phyloP scores from a whole-genome alignment of 2,113 vertebrate genomes.

The Dryoscopus gambensis region DNA sequence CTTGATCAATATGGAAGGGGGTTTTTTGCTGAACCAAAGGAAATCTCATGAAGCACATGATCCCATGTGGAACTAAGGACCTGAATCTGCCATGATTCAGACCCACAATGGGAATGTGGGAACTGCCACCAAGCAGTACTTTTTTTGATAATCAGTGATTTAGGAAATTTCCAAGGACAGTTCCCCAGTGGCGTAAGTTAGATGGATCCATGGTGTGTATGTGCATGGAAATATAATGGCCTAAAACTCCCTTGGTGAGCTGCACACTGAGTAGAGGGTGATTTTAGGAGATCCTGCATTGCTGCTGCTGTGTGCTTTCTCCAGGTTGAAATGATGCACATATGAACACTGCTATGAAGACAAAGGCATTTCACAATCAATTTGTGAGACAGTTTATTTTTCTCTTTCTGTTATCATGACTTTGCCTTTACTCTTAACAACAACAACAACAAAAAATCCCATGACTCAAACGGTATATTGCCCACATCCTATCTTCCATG shows the following conservation, averaged over 20 bases:
- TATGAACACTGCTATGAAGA: neutral
- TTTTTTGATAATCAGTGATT: neutral
- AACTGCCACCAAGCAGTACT: neutral
- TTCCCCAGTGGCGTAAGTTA: neutral
- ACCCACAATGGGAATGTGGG: neutral
- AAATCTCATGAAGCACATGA: neutral
- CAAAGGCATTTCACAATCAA: neutral
- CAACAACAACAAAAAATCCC: neutral
- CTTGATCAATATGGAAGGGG: neutral
- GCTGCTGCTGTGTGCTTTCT: neutral
- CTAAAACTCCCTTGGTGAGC: neutral
- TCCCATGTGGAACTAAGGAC: neutral
- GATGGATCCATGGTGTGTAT: neutral
- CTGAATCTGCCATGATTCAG: neutral
- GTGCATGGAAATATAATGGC: neutral
- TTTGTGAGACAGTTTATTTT: neutral
- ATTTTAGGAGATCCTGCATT: neutral
- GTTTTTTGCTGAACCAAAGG: neutral
- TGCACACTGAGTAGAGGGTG: neutral
- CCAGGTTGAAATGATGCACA: neutral
- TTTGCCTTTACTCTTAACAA: neutral
- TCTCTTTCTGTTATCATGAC: neutral
- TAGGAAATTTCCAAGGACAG: neutral
- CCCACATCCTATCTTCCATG: neutral
- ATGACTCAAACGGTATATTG: neutral